Percentiles rank a stretch among this genome's conserved stretches.
These are phyloP conservation scores for Leptobrachium leishanense DNA, from an alignment of 2,113 vertebrate species.

Conservation along the genomic window DNA sequence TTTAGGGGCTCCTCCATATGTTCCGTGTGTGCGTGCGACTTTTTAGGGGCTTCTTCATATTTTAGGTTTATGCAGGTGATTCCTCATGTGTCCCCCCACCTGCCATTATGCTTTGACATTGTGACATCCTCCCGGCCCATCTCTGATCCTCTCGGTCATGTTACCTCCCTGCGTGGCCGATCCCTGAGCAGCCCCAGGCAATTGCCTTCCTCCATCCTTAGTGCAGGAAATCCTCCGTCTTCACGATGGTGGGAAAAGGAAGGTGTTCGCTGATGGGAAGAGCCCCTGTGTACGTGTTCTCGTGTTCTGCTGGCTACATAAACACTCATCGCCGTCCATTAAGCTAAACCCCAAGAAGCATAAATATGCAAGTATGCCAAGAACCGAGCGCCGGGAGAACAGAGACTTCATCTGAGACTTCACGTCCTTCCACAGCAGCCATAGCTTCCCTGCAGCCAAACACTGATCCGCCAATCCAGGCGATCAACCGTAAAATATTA, in stretches of 20 bases:
- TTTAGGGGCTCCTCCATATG: too few species aligned
- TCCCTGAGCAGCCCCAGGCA: neutral
- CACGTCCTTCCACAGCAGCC: too few species aligned
- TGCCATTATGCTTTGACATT: too few species aligned
- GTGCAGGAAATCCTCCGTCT: slow-evolving; percentile 41
- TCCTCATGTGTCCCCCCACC: too few species aligned
- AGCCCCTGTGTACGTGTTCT: slow-evolving; percentile 43
- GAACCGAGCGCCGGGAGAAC: neutral
- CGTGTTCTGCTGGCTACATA: slow-evolving; percentile 14
- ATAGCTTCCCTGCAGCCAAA: too few species aligned
- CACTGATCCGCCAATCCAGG: too few species aligned
- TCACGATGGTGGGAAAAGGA: slow-evolving; percentile 34
- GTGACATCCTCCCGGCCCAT: too few species aligned
- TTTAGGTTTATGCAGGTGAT: too few species aligned
- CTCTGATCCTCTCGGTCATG: neutral
- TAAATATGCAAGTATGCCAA: slow-evolving; percentile 19
- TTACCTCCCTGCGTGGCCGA: neutral
- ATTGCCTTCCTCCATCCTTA: neutral
- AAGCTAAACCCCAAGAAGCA: neutral
- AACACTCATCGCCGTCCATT: slow-evolving; percentile 23
- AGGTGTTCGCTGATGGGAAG: slow-evolving; percentile 43
- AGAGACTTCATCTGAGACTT: too few species aligned
- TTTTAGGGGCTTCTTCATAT: too few species aligned
- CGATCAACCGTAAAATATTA: too few species aligned
- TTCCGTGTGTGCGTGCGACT: too few species aligned